phyloP scores from a whole-genome alignment of 2,888 invertebrate genomes.

The Chrysolina americana region DNA sequence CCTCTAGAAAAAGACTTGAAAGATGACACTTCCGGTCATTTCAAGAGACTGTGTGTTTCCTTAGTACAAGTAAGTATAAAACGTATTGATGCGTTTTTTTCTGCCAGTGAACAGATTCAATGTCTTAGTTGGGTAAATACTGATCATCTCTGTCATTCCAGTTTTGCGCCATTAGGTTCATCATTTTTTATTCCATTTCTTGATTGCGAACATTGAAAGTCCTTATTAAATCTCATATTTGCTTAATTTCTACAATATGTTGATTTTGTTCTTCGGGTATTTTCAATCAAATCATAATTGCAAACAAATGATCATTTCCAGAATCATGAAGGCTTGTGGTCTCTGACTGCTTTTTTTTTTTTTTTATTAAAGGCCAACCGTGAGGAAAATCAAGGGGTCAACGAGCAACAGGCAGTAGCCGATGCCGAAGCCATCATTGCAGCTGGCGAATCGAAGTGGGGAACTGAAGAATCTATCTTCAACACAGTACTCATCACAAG shows the following conservation, averaged over 20 bases:
- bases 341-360: too few species aligned
- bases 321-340: too few species aligned
- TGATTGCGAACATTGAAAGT: too few species aligned
- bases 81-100: background rate
- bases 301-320: background rate
- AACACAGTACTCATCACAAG: constrained; percentile 88
- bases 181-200: too few species aligned
- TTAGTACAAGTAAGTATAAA: constrained; percentile 75
- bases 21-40: constrained; percentile 96
- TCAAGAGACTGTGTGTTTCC: constrained; percentile 91
- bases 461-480: constrained; percentile 92
- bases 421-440: constrained; percentile 86
- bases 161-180: too few species aligned
- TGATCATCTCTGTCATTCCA: too few species aligned
- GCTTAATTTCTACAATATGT: too few species aligned
- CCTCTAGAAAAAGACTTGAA: constrained; percentile 88
- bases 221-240: too few species aligned
- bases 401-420: constrained; percentile 83
- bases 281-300: background rate
- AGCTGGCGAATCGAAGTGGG: constrained; percentile 90
- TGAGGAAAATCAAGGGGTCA: constrained; percentile 90
- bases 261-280: too few species aligned
- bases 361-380: constrained; percentile 77
- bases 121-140: too few species aligned
- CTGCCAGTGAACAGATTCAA: too few species aligned